Percentiles rank a stretch among this genome's conserved stretches.
Conservation (phyloP, 2,113 vertebrate species). For the Pandion haliaetus region DNA sequence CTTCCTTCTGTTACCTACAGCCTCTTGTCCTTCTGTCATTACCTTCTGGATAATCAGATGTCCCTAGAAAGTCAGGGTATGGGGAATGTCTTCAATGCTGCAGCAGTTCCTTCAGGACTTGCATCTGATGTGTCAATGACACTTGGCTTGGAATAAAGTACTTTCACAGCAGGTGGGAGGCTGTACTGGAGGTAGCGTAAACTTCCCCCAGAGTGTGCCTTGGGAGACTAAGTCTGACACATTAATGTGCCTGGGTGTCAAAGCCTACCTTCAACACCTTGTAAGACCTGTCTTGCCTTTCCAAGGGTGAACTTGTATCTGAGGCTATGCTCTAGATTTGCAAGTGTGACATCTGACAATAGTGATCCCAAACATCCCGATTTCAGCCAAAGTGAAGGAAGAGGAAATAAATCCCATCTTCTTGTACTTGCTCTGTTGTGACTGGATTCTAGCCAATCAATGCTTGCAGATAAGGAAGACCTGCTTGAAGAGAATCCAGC, state of each 20-base stretch:
- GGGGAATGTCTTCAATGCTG: not conserved
- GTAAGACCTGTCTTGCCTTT: not conserved
- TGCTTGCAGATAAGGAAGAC: not conserved
- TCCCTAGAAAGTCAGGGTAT: not conserved
- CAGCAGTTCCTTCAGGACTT: not conserved
- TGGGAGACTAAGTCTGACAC: not conserved
- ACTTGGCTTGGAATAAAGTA: not conserved
- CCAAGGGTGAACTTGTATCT: not conserved
- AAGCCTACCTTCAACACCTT: not conserved
- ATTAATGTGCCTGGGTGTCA: not conserved
- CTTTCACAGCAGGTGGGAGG: not conserved
- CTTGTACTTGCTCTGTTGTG: not conserved
- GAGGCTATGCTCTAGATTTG: not conserved
- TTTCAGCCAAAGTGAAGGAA: not conserved
- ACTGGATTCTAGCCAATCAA: not conserved
- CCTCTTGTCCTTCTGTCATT: not conserved
- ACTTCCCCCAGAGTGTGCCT: not conserved
- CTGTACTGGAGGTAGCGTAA: not conserved
- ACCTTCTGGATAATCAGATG: not conserved
- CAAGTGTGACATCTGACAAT: not conserved
- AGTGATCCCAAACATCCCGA: not conserved
- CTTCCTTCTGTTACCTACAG: not conserved
- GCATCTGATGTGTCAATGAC: not conserved
- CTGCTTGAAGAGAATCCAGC: not conserved
- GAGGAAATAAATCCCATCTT: not conserved